Evolutionary conservation across 2,888 invertebrate genomes (phyloP).

Genomic region (Magallana nippona): DNA sequence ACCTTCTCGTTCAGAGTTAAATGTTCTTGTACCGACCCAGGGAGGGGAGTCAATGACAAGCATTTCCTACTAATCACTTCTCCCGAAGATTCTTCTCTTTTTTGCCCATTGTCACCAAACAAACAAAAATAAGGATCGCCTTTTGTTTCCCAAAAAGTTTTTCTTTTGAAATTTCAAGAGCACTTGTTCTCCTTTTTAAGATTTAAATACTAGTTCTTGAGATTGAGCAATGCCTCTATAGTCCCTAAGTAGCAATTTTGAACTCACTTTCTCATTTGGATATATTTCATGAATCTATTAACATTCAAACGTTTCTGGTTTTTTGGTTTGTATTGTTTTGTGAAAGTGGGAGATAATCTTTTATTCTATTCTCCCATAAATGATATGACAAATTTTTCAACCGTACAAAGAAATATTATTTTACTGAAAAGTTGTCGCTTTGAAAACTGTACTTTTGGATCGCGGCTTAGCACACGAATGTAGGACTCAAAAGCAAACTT

Average conservation of each 20-base stretch:
- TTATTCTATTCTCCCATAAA: too few relatives aligned
- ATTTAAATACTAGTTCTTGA: not conserved
- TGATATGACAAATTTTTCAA: too few relatives aligned
- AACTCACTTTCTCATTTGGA: not conserved
- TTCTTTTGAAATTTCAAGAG: not conserved
- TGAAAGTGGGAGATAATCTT: not conserved
- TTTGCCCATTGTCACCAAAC: not conserved
- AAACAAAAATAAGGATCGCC: not conserved
- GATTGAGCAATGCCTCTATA: not conserved
- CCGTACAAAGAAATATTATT: too few relatives aligned
- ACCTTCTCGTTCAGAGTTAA: constrained; percentile 9
- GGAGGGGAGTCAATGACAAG: not conserved
- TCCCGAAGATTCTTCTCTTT: not conserved
- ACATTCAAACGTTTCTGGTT: not conserved
- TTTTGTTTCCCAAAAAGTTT: constrained; percentile 12
- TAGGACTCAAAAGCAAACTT: not conserved
- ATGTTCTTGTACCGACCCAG: not conserved
- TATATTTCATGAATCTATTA: not conserved
- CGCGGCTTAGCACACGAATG: not conserved
- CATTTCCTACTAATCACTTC: not conserved
- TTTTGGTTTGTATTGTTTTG: not conserved
- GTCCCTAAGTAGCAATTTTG: not conserved
- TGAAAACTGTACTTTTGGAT: too few relatives aligned
- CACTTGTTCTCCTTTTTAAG: not conserved
- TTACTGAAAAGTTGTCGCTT: too few relatives aligned